Evolutionary conservation across 1,140 invertebrate genomes (phyloP).

Genomic region (Drosophila sp.): DNA sequence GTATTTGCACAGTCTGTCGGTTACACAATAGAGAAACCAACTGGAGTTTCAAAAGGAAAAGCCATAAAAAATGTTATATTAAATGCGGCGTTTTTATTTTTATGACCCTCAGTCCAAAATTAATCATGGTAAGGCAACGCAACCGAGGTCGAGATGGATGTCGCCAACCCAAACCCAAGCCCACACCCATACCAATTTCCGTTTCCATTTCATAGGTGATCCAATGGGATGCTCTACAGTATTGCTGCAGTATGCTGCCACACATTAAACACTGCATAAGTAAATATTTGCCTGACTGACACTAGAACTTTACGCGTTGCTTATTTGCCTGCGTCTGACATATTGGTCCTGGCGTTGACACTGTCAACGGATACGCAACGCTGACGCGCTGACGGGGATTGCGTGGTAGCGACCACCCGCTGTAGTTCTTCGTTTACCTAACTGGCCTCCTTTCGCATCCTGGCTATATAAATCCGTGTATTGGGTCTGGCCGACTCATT

Average conservation of each 20-base stretch:
- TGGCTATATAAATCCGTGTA: constrained; percentile 49
- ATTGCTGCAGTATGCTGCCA: constrained; percentile 42
- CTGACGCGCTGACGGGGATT: constrained; percentile 22
- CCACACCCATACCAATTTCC: no score
- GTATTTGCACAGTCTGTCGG: constrained; percentile 43
- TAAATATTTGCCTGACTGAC: constrained; percentile 64
- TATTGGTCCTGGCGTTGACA: constrained; percentile 73
- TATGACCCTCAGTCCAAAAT: constrained; percentile 56
- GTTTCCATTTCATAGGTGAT: no score
- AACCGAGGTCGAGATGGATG: not conserved
- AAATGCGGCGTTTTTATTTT: constrained; percentile 33
- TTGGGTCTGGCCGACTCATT: constrained; percentile 43
- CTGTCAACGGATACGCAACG: constrained; percentile 36
- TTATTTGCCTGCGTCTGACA: constrained; percentile 71
- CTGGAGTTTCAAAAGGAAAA: constrained; percentile 26
- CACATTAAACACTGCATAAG: constrained; percentile 77
- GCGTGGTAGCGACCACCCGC: constrained; percentile 53
- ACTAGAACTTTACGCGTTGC: constrained; percentile 36
- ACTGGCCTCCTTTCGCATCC: constrained; percentile 7
- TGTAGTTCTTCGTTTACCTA: constrained; percentile 52
- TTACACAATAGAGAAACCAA: constrained; percentile 29
- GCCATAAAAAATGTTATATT: constrained; percentile 29
- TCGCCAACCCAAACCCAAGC: not conserved
- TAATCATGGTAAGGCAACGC: constrained; percentile 34
- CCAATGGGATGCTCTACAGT: not conserved